Evolutionary conservation across 1,140 invertebrate genomes (phyloP).

Genomic region (Odontomachus brunneus): DNA sequence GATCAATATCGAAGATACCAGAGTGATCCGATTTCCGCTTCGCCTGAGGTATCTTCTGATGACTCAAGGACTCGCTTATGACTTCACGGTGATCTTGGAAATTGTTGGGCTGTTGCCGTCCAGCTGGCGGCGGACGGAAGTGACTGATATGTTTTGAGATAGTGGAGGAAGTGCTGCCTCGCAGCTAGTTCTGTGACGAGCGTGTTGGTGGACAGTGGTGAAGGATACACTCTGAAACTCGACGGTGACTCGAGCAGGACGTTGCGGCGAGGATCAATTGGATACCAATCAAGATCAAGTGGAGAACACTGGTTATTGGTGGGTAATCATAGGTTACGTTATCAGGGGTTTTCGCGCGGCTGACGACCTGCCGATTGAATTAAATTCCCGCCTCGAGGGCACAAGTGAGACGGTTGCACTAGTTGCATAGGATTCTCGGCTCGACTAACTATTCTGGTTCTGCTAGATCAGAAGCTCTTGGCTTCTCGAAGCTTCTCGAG

Average conservation of each 20-base stretch:
- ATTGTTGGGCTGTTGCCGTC: background rate
- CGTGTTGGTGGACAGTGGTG: background rate
- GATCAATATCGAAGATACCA: no score
- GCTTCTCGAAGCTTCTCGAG: no score
- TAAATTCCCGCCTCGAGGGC: no score
- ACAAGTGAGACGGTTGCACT: no score
- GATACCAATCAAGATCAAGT: background rate
- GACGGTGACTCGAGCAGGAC: background rate
- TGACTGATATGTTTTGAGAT: conserved; percentile 5
- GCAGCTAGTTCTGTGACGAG: conserved; percentile 27
- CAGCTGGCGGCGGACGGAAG: background rate
- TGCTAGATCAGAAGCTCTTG: no score
- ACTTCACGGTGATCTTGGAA: background rate
- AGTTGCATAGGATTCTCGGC: no score
- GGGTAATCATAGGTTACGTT: background rate
- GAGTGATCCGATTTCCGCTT: background rate
- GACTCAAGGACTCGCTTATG: no score
- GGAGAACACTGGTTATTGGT: background rate
- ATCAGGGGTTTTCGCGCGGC: no score
- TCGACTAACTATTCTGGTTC: no score
- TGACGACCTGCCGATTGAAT: no score
- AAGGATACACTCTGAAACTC: background rate
- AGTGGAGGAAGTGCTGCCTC: conserved; percentile 6
- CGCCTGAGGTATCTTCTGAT: background rate
- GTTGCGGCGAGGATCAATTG: background rate